phyloP scores from a whole-genome alignment of 2,797 vertebrate genomes.

The Epinephelus malabaricus region DNA sequence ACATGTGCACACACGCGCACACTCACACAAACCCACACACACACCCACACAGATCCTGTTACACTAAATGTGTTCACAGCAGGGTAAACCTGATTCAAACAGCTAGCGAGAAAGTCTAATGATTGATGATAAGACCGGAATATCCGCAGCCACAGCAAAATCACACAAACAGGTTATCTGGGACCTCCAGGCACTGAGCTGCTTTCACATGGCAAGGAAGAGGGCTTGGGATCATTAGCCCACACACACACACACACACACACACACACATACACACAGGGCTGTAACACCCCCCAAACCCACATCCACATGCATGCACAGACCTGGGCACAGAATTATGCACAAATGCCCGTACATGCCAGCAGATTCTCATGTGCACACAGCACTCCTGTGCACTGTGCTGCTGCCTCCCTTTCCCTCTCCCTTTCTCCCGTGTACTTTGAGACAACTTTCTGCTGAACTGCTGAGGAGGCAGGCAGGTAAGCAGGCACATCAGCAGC shows the following conservation, averaged over 20 bases:
- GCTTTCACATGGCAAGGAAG: slow-evolving; percentile 59
- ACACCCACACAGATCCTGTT: slow-evolving; percentile 69
- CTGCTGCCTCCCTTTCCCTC: slow-evolving; percentile 27
- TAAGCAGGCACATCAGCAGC: slow-evolving; percentile 78
- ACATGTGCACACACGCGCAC: slow-evolving; percentile 38
- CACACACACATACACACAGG: slow-evolving; percentile 24
- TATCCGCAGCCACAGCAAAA: slow-evolving; percentile 83
- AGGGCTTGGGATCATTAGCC: slow-evolving; percentile 66
- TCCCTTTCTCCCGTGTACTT: slow-evolving; percentile 59
- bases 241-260: slow-evolving; percentile 12
- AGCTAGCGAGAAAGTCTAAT: slow-evolving; percentile 77
- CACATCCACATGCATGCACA: slow-evolving; percentile 36
- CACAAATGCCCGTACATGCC: slow-evolving; percentile 32
- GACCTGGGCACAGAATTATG: slow-evolving; percentile 36
- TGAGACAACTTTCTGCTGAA: slow-evolving; percentile 76
- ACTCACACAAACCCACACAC: slow-evolving; percentile 32
- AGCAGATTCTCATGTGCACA: slow-evolving; percentile 33
- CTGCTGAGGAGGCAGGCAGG: slow-evolving; percentile 82
- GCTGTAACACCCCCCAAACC: slow-evolving; percentile 18
- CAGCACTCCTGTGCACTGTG: slow-evolving; percentile 22
- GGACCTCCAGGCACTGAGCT: slow-evolving; percentile 77
- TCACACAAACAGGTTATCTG: slow-evolving; percentile 83
- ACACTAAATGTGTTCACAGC: slow-evolving; percentile 80
- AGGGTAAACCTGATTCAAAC: slow-evolving; percentile 82
- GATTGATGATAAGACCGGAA: slow-evolving; percentile 84